Conservation (phyloP, 2,113 vertebrate genomes). For the Cavia aperea region DNA sequence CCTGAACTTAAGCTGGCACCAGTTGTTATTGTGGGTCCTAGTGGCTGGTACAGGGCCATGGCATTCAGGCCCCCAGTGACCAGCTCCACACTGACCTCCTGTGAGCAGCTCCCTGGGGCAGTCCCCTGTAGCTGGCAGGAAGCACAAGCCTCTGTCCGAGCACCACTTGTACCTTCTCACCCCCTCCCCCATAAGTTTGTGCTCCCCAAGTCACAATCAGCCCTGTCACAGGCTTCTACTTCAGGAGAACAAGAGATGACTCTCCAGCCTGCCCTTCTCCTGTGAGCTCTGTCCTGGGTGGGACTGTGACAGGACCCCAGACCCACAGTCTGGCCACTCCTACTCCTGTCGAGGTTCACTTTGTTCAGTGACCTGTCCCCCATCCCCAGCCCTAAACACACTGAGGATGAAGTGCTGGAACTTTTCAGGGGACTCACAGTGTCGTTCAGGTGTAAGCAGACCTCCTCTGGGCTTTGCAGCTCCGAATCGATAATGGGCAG, state of each 20-base stretch:
- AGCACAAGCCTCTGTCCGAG: no score
- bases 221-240: background rate
- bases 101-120: no score
- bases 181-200: background rate
- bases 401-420: background rate
- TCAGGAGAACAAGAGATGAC: background rate
- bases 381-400: background rate
- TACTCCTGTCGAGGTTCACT: background rate
- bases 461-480: background rate
- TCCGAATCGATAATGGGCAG: background rate
- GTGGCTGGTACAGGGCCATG: no score
- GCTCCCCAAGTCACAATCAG: background rate
- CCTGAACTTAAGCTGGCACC: background rate
- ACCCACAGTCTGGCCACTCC: background rate
- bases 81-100: no score
- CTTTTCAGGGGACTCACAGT: background rate
- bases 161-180: no score
- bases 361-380: background rate
- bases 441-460: background rate
- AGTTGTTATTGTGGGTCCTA: no score
- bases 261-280: background rate
- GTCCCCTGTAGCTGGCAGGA: no score
- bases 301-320: background rate
- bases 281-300: no score
- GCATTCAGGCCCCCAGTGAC: no score